Conservation (phyloP, 2,797 vertebrate species). For the Darevskia nairensis region DNA sequence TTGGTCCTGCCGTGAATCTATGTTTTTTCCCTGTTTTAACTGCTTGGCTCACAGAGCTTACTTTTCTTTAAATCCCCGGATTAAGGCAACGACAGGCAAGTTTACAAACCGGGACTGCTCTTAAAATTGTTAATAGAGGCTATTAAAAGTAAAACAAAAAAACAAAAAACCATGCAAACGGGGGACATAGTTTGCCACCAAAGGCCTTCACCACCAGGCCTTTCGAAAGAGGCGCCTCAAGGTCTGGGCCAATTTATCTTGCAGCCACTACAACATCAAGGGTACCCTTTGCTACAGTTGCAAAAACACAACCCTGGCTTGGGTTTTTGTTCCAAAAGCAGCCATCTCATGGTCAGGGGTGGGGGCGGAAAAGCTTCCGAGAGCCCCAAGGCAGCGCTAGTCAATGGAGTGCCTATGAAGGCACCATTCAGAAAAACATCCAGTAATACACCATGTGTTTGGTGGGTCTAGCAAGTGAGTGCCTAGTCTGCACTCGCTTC, state of each 20-base stretch:
- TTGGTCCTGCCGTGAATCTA: not conserved
- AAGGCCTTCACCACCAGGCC: not conserved
- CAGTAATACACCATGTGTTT: not conserved
- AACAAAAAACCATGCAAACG: not conserved
- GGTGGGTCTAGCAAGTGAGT: fast-evolving
- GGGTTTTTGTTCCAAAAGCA: not conserved
- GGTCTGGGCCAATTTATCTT: not conserved
- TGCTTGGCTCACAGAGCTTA: not conserved
- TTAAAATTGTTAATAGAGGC: not conserved
- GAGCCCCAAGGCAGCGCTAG: not conserved
- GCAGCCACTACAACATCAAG: not conserved
- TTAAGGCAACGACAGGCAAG: not conserved
- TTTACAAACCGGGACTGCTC: not conserved
- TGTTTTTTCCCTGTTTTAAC: no score
- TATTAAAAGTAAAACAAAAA: no score
- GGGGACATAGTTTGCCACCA: not conserved
- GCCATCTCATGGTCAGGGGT: not conserved
- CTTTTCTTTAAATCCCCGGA: not conserved
- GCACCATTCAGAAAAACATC: not conserved
- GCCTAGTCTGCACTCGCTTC: fast-evolving
- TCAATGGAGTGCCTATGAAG: not conserved
- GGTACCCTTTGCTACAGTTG: fast-evolving
- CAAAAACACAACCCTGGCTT: fast-evolving
- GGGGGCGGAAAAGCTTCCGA: fast-evolving
- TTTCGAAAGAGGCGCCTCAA: not conserved